Conservation (phyloP, 2,888 invertebrate species). For the Theretra japonica region DNA sequence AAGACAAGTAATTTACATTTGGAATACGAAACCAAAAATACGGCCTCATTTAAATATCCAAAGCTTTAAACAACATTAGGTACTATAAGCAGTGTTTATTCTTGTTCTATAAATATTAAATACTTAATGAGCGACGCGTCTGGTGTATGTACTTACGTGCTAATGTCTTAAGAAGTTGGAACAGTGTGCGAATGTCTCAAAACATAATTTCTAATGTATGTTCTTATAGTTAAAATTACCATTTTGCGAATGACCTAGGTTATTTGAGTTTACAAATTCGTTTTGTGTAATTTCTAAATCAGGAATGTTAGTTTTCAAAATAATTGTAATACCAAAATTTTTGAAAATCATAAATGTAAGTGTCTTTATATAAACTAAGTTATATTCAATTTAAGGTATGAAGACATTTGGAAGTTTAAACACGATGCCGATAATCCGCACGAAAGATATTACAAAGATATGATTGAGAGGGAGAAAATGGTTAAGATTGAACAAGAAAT, state of each 20-base stretch:
- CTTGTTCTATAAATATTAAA: neutral
- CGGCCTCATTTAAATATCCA: neutral
- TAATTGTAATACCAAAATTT: no score
- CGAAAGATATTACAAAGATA: slow-evolving; percentile 91
- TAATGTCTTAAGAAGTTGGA: slow-evolving; percentile 8
- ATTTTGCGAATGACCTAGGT: no score
- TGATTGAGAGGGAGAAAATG: slow-evolving; percentile 94
- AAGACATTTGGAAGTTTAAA: slow-evolving; percentile 93
- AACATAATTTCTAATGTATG: neutral
- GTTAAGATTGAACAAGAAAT: slow-evolving; percentile 93
- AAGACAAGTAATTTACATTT: neutral
- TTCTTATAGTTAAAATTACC: neutral
- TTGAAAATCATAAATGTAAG: no score
- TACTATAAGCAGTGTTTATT: slow-evolving; percentile 10
- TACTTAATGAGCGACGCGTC: neutral
- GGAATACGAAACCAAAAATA: neutral
- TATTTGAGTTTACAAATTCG: no score
- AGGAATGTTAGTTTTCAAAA: no score
- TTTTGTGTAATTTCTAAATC: no score
- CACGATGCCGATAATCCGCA: slow-evolving; percentile 90
- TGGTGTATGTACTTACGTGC: neutral
- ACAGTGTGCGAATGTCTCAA: slow-evolving; percentile 1
- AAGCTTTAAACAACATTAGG: slow-evolving; percentile 7
- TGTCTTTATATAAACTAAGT: neutral
- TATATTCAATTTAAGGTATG: slow-evolving; percentile 78